Evolutionary conservation across 2,888 invertebrate genomes (phyloP).

Genomic region (Cactoblastis cactorum): DNA sequence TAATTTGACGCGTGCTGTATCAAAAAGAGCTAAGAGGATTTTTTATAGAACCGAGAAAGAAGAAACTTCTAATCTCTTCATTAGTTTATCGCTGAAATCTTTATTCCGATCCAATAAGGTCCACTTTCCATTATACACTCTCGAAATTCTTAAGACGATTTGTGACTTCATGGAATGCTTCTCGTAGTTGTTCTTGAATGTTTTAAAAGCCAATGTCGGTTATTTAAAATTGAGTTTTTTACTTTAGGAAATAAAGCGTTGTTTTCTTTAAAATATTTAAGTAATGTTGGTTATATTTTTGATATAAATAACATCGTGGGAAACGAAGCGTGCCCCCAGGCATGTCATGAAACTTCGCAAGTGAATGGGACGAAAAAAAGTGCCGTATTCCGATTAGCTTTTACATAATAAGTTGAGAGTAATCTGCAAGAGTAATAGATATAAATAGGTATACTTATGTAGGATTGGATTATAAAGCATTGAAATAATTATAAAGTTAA

Average conservation of each 20-base stretch:
- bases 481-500: no score
- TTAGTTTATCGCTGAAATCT: slow-evolving; percentile 34
- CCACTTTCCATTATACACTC: slow-evolving; percentile 29
- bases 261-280: slow-evolving; percentile 13
- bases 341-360: slow-evolving; percentile 70
- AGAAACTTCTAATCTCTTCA: slow-evolving; percentile 50
- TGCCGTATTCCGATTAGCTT: slow-evolving; percentile 47
- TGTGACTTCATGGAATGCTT: slow-evolving; percentile 41
- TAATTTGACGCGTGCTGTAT: slow-evolving; percentile 49
- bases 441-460: background rate
- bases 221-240: slow-evolving; percentile 16
- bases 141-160: slow-evolving; percentile 38
- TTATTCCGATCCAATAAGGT: slow-evolving; percentile 31
- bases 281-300: slow-evolving; percentile 27
- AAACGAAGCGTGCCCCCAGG: slow-evolving; percentile 81
- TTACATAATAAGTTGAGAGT: slow-evolving; percentile 28
- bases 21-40: slow-evolving; percentile 44
- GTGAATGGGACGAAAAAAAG: slow-evolving; percentile 52
- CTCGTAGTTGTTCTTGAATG: slow-evolving; percentile 25
- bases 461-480: no score
- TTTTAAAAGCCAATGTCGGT: slow-evolving; percentile 12
- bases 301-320: slow-evolving; percentile 66
- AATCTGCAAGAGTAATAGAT: slow-evolving; percentile 13
- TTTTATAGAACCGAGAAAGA: slow-evolving; percentile 42
- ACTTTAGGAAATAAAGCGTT: slow-evolving; percentile 9